Conservation (phyloP, 2,113 vertebrate genomes). For the Opisthocomus hoazin region DNA sequence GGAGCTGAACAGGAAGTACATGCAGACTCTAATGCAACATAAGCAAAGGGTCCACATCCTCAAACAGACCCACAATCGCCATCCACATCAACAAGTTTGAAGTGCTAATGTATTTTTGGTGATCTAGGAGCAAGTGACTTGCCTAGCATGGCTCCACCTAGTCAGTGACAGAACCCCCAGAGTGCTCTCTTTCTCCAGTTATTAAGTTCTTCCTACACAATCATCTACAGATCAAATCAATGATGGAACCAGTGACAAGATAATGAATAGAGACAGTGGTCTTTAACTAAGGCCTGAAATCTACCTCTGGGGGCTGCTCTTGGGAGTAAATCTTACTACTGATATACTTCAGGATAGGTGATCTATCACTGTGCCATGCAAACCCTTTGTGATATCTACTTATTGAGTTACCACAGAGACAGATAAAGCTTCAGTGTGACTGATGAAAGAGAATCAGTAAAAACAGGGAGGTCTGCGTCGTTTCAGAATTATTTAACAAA, state of each 20-base stretch:
- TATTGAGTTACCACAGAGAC: neutral
- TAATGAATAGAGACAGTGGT: neutral
- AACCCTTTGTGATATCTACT: neutral
- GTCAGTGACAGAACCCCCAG: neutral
- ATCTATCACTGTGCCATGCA: neutral
- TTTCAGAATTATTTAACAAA: neutral
- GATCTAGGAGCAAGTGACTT: neutral
- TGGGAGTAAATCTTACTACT: neutral
- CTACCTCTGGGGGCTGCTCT: neutral
- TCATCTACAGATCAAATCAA: neutral
- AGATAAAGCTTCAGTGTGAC: neutral
- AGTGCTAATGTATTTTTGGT: neutral
- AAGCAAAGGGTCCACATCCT: neutral
- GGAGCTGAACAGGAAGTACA: neutral
- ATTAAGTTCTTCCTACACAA: neutral
- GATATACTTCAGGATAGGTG: neutral
- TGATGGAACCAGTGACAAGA: neutral
- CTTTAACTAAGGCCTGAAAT: neutral
- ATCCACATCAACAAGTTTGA: neutral
- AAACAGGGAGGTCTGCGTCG: neutral
- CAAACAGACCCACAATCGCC: fast-evolving
- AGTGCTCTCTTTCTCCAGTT: fast-evolving
- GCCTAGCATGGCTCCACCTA: neutral
- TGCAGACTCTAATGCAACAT: fast-evolving
- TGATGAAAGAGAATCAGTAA: neutral